These are phyloP conservation scores for Caranx melampygus DNA, from an alignment of 2,113 vertebrate genomes.

Conservation along the genomic window DNA sequence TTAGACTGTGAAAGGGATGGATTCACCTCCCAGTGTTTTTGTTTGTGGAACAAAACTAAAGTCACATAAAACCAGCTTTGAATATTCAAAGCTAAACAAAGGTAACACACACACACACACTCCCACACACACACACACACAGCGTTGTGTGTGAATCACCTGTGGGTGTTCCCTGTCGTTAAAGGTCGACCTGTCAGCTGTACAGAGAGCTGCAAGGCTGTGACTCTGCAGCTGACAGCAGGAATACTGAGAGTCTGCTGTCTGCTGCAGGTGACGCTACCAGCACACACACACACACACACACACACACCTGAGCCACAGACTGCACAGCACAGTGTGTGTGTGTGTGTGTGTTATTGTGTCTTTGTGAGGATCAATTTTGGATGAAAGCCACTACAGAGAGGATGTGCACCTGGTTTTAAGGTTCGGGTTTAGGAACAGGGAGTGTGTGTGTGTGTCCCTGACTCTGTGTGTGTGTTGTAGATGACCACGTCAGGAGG, in stretches of 20 bases:
- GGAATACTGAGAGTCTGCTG: background rate
- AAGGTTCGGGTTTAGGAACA: too few species aligned
- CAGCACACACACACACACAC: background rate
- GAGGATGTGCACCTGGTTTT: too few species aligned
- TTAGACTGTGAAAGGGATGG: too few species aligned
- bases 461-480: conserved; percentile 30
- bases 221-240: conserved; percentile 9
- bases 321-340: background rate
- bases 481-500: conserved; percentile 98
- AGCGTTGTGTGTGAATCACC: too few species aligned
- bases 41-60: too few species aligned
- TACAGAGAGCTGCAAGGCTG: background rate
- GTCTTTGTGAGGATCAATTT: background rate
- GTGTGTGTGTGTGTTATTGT: background rate
- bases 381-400: background rate
- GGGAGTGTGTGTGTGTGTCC: background rate
- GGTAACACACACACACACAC: too few species aligned
- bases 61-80: too few species aligned
- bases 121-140: too few species aligned
- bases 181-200: conserved; percentile 23
- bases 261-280: conserved; percentile 10
- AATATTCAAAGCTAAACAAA: too few species aligned
- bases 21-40: too few species aligned
- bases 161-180: too few species aligned
- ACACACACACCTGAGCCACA: background rate